Evolutionary conservation across 92 coral and sea anemone genomes (phyloP).

Genomic region (Bergia sp.): DNA sequence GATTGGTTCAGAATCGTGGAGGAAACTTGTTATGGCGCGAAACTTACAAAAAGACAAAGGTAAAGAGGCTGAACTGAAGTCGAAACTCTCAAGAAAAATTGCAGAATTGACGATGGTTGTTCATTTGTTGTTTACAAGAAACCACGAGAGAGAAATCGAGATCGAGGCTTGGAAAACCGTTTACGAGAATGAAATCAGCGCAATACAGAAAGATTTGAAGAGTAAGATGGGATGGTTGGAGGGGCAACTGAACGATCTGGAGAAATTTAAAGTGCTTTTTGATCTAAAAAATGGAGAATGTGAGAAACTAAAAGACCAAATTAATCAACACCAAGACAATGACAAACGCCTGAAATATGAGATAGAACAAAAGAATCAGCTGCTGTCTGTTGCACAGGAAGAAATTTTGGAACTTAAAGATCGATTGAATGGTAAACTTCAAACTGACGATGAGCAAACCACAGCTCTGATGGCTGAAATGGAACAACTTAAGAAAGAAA

Average conservation of each 20-base stretch:
- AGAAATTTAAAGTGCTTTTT: slow-evolving; percentile 81
- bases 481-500: slow-evolving; percentile 67
- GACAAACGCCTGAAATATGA: slow-evolving; percentile 59
- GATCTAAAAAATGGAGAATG: slow-evolving; percentile 85
- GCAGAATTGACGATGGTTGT: slow-evolving; percentile 95
- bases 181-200: slow-evolving; percentile 80
- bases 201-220: slow-evolving; percentile 76
- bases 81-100: slow-evolving; percentile 91
- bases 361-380: slow-evolving; percentile 64
- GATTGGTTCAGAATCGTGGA: not conserved
- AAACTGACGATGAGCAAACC: slow-evolving; percentile 63
- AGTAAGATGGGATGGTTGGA: slow-evolving; percentile 91
- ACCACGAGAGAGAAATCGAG: slow-evolving; percentile 95
- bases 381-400: slow-evolving; percentile 65
- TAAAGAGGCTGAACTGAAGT: slow-evolving; percentile 70
- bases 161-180: slow-evolving; percentile 85
- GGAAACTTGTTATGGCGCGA: slow-evolving; percentile 12
- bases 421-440: slow-evolving; percentile 53
- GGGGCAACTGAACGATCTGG: slow-evolving; percentile 90
- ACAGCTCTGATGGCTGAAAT: slow-evolving; percentile 66
- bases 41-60: slow-evolving; percentile 45
- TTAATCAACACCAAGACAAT: slow-evolving; percentile 61
- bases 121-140: slow-evolving; percentile 91
- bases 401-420: slow-evolving; percentile 77
- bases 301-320: slow-evolving; percentile 78